Evolutionary conservation across 2,113 vertebrate genomes (phyloP), one percentile per base, ranked within the genome.

Genomic region (Coregonus clupeaformis): DNA sequence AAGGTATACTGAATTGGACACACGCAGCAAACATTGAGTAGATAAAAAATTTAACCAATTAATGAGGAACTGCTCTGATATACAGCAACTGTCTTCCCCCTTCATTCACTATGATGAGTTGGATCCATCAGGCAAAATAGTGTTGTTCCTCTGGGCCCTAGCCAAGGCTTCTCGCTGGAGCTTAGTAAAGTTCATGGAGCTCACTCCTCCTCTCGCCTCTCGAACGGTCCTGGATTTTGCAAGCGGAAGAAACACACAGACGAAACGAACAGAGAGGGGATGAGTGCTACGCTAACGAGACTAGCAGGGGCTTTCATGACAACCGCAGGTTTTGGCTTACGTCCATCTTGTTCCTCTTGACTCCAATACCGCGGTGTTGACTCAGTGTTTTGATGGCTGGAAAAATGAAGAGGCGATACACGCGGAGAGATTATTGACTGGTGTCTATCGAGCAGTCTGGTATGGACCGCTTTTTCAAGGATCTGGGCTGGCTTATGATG

Each of bases 401-500:
- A 60, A 74, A 87, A 86, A 77, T 83, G 83, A 77, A 87, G n/a
- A n/a, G 83, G 80, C 59, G 6, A 52, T 64, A 78, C 72, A 84
- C 80, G 83, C 71, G 1, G 85, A 82, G 83, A 77, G 74, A 79
- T 84, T 27, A 63, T 67, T 69, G 74, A 83, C 88, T 74, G 59
- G 86, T 84, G 81, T 71, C 73, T 83, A 79, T 78, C 73, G 80
- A 65, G 18, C 18, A 3, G 52, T n/a, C n/a, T n/a, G n/a, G n/a
- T n/a, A n/a, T 52, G 49, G 13, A 20, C n/a, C n/a, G n/a, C 57
- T 22, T 60, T n/a, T 2, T 60, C 57, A 60, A 2, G 57, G 2
- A 60, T n/a, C 20, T n/a, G n/a, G n/a, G n/a, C n/a, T n/a, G n/a
- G n/a, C n/a, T n/a, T n/a, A n/a, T n/a, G n/a, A n/a, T n/a, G n/a